These are phyloP conservation scores for Lutraria lutraria DNA, from an alignment of 2,888 invertebrate genomes.

Conservation along the genomic window DNA sequence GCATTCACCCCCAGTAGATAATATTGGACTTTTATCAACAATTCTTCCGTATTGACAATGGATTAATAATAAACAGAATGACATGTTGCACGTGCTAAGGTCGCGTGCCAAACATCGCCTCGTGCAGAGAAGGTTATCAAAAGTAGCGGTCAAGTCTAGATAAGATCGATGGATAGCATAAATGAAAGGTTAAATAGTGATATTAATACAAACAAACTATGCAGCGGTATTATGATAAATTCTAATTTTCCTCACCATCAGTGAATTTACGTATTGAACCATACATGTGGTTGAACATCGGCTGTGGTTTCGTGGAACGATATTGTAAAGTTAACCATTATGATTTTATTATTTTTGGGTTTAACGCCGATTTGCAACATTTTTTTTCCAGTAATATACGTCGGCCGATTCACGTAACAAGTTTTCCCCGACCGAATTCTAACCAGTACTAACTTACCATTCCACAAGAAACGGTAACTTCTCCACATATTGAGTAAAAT, in stretches of 20 bases:
- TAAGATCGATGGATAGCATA: slow-evolving; percentile 34
- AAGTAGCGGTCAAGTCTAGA: slow-evolving; percentile 57
- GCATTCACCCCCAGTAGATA: slow-evolving; percentile 34
- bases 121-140: slow-evolving; percentile 62
- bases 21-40: slow-evolving; percentile 31
- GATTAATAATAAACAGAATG: slow-evolving; percentile 66
- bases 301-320: neutral
- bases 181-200: slow-evolving; percentile 6
- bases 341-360: no score
- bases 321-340: neutral
- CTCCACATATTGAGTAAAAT: no score
- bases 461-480: no score
- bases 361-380: no score
- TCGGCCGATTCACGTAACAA: no score
- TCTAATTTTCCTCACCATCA: neutral
- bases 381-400: no score
- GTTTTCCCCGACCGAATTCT: no score
- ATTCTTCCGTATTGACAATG: slow-evolving; percentile 42
- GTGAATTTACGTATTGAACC: neutral
- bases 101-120: slow-evolving; percentile 65
- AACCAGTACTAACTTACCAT: no score
- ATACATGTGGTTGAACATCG: slow-evolving; percentile 6
- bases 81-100: slow-evolving; percentile 68
- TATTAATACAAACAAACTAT: slow-evolving; percentile 21
- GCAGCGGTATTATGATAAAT: slow-evolving; percentile 15